These are phyloP conservation scores for Scomber japonicus DNA, from an alignment of 2,113 vertebrate species.

Conservation along the genomic window DNA sequence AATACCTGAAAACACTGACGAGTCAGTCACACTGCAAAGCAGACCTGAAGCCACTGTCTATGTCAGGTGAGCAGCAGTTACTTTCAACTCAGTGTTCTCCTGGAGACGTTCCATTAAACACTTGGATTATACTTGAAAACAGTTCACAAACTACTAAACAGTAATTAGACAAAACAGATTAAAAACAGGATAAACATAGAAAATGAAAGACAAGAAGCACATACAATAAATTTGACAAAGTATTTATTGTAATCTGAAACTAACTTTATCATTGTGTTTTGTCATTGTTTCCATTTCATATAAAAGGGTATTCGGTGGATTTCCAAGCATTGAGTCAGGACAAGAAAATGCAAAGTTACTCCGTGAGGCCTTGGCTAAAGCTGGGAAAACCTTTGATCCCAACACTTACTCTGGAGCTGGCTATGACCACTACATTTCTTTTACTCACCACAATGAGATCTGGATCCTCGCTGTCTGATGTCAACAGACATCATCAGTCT, in stretches of 20 bases:
- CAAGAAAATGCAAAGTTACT: slow-evolving; percentile 27
- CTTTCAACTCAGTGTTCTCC: background rate
- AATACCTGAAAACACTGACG: background rate
- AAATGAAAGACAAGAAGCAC: background rate
- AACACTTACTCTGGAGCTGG: slow-evolving; percentile 24
- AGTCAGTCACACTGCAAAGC: background rate
- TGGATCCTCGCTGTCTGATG: slow-evolving; percentile 54
- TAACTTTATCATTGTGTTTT: background rate
- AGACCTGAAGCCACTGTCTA: slow-evolving; percentile 13
- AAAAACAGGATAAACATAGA: background rate
- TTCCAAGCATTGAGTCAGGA: background rate
- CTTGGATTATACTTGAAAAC: no score
- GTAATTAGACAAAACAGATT: background rate
- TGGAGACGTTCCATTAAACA: no score
- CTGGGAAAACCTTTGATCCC: slow-evolving; percentile 43
- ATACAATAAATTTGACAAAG: background rate
- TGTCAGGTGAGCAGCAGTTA: slow-evolving; percentile 30
- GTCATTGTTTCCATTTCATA: background rate
- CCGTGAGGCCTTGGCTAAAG: slow-evolving; percentile 7
- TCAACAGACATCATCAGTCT: background rate
- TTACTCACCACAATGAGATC: slow-evolving; percentile 74
- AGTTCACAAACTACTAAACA: no score
- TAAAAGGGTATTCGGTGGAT: slow-evolving; percentile 34
- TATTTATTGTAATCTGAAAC: background rate
- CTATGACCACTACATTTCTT: slow-evolving; percentile 55